phyloP scores from a whole-genome alignment of 53 echinoderm and acorn worm genomes.

The Henricia sp. region DNA sequence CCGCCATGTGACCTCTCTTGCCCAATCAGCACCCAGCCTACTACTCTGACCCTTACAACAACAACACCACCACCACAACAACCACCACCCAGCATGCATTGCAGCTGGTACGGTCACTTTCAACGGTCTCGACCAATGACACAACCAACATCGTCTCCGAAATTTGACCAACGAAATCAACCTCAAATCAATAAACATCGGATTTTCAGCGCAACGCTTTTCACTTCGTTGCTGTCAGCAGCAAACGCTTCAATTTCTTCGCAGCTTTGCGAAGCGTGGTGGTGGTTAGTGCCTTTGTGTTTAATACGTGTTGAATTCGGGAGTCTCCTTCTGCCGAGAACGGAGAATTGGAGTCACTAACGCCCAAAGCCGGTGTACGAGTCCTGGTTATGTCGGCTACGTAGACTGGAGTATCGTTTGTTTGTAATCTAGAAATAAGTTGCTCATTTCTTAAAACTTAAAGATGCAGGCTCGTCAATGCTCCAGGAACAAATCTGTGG shows the following conservation, averaged over 20 bases:
- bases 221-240: neutral
- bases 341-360: too few species aligned
- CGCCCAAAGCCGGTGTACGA: too few species aligned
- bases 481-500: too few species aligned
- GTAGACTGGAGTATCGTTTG: too few species aligned
- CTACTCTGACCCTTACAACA: slow-evolving; percentile 45
- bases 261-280: slow-evolving; percentile 34
- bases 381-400: too few species aligned
- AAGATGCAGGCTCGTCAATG: too few species aligned
- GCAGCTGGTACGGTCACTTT: slow-evolving; percentile 31
- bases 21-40: slow-evolving; percentile 58
- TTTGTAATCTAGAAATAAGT: too few species aligned
- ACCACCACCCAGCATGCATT: slow-evolving; percentile 43
- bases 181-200: slow-evolving; percentile 33
- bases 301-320: slow-evolving; percentile 30
- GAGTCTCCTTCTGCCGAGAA: too few species aligned
- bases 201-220: slow-evolving; percentile 37
- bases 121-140: slow-evolving; percentile 15
- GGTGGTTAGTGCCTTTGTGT: slow-evolving; percentile 59
- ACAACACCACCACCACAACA: slow-evolving; percentile 14
- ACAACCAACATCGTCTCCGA: slow-evolving; percentile 7
- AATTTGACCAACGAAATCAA: slow-evolving; percentile 23
- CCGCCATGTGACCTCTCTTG: slow-evolving; percentile 64
- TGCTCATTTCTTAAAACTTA: too few species aligned
- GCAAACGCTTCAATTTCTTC: slow-evolving; percentile 24